Evolutionary conservation across 2,113 vertebrate species (phyloP).

Genomic region (Phalacrocorax aristotelis): DNA sequence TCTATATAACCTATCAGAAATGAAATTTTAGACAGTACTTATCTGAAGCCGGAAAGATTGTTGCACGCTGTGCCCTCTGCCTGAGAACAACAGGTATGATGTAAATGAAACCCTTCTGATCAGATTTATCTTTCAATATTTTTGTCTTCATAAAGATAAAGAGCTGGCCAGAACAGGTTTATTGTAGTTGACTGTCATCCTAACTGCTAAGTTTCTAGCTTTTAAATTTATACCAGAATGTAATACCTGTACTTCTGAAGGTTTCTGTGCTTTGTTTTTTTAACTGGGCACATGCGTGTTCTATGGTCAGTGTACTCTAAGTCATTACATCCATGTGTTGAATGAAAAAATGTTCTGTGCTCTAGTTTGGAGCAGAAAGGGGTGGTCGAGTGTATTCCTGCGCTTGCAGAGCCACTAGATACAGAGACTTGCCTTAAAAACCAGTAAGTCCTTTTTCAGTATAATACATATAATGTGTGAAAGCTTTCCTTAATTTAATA

Average conservation of each 20-base stretch:
- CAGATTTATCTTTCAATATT: neutral
- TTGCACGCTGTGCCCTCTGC: neutral
- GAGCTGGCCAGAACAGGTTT: neutral
- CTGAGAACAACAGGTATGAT: neutral
- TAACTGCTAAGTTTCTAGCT: neutral
- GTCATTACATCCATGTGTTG: rapidly evolving
- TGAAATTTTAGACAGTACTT: neutral
- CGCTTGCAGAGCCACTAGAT: neutral
- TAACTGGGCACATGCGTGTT: neutral
- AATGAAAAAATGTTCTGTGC: neutral
- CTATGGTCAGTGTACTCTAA: neutral
- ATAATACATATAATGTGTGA: neutral
- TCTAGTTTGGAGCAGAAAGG: neutral
- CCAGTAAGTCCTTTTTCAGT: neutral
- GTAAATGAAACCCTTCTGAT: neutral
- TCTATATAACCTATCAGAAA: neutral
- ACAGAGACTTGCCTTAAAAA: neutral
- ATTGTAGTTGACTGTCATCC: neutral
- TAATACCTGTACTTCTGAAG: neutral
- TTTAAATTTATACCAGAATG: neutral
- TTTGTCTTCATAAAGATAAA: neutral
- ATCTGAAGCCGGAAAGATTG: neutral
- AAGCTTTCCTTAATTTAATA: neutral
- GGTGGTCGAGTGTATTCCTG: neutral
- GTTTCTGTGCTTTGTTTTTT: neutral